Evolutionary conservation across 2,797 vertebrate genomes (phyloP), one percentile per base, ranked within the genome.

Genomic region (Halcyon chelicuti): DNA sequence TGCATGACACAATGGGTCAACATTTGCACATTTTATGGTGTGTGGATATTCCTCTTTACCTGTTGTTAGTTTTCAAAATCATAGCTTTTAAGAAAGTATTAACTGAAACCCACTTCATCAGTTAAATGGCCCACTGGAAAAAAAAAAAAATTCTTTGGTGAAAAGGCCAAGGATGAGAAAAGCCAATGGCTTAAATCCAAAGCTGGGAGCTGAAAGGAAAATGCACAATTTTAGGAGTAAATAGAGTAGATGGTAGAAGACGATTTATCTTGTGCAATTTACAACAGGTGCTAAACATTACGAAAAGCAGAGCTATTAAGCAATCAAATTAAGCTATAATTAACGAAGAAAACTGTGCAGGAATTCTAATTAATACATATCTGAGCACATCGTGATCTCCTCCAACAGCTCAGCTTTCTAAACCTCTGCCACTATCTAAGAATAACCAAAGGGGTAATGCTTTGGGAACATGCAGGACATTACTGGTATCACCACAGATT

Each of bases 281-380:
- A 98, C 98, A 98, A 98, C 98, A 98, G 98, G 98, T 98, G 98
- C 98, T 98, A 98, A 98, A 98, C 98, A 98, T 98, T 98, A 98
- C 87, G 33, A 98, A 98, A 98, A 98, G 96, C 97, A 97, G 97
- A 97, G 98, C 98, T 98, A 98, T 98, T 98, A 98, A 98, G 98
- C 98, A 98, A 98, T 98, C 98, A 98, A 98, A 98, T 98, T 98
- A 98, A 98, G 97, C 97, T 98, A 97, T 98, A 98, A 98, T 98
- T 98, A 98, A 98, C 98, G 96, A 98, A 98, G 98, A 98, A 98
- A 98, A 98, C 98, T 98, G 97, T 97, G 97, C 97, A 98, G 98
- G 98, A 98, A 98, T 98, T 98, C 98, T 98, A 98, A 98, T 98
- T 98, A 98, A 98, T 98, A 98, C 97, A 92, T 98, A 98, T 98